Evolutionary conservation across 2,113 vertebrate species (phyloP).

Genomic region (Bubalus kerabau): DNA sequence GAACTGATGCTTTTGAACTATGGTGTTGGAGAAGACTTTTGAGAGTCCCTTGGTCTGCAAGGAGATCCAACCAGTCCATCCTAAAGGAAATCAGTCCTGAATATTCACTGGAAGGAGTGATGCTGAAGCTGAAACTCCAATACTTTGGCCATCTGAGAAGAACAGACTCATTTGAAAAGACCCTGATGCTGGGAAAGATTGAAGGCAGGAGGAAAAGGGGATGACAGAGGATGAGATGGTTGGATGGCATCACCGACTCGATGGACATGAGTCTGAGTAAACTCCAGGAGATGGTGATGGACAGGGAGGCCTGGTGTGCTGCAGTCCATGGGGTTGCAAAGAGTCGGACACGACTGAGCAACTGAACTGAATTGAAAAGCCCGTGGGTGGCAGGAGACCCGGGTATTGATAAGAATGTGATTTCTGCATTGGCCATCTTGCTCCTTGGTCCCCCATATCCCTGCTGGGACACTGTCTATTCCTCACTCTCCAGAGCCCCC

Average conservation of each 20-base stretch:
- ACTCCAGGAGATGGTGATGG: background rate
- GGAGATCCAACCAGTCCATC: background rate
- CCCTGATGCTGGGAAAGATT: background rate
- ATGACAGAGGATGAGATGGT: background rate
- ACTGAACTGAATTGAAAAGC: background rate
- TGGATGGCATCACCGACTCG: background rate
- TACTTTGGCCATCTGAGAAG: background rate
- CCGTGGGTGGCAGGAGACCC: background rate
- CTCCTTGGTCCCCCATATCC: background rate
- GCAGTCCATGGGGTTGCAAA: background rate
- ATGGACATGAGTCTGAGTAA: background rate
- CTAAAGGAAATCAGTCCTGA: background rate
- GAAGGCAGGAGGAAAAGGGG: background rate
- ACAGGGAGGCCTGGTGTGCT: background rate
- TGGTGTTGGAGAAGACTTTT: background rate
- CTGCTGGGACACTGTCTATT: background rate
- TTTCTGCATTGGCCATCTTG: background rate
- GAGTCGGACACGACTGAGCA: rapidly evolving
- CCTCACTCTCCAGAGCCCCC: background rate
- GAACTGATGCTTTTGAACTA: background rate
- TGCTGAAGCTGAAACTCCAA: background rate
- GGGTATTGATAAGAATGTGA: background rate
- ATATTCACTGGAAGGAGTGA: background rate
- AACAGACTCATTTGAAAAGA: background rate
- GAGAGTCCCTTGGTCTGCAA: background rate